Percentiles rank a stretch among this genome's conserved stretches.
These are phyloP conservation scores for Xenopus petersii DNA, from an alignment of 2,797 vertebrate genomes.

Conservation along the genomic window DNA sequence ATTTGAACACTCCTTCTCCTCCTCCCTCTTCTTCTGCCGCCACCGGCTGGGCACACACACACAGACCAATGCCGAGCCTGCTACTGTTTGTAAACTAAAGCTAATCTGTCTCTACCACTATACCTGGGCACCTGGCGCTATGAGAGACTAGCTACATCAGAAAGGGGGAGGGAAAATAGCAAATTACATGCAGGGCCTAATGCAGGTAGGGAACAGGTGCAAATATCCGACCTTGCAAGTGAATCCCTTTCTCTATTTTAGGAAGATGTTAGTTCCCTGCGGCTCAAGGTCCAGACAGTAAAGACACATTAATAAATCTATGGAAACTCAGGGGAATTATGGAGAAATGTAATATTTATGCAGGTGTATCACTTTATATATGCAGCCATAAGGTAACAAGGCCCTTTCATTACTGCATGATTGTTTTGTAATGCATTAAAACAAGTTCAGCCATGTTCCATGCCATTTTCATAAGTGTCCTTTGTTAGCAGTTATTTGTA, in stretches of 20 bases:
- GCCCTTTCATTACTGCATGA: no score
- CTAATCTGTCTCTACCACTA: constrained; percentile 21
- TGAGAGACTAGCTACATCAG: constrained; percentile 1
- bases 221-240: constrained; percentile 13
- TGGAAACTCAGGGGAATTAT: no score
- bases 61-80: constrained; percentile 23
- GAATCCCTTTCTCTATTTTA: neutral
- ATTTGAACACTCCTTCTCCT: neutral
- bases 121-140: constrained; percentile 21
- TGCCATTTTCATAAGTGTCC: no score
- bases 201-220: constrained; percentile 27
- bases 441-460: no score
- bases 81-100: constrained; percentile 30
- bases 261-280: no score
- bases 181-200: constrained; percentile 17
- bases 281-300: no score
- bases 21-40: neutral
- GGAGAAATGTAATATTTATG: no score
- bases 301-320: no score
- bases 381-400: no score
- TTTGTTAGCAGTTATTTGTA: no score
- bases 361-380: no score
- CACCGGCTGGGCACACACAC: constrained; percentile 7
- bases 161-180: neutral
- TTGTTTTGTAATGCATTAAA: no score